phyloP scores from a whole-genome alignment of 2,113 vertebrate genomes.

The Bucco capensis region DNA sequence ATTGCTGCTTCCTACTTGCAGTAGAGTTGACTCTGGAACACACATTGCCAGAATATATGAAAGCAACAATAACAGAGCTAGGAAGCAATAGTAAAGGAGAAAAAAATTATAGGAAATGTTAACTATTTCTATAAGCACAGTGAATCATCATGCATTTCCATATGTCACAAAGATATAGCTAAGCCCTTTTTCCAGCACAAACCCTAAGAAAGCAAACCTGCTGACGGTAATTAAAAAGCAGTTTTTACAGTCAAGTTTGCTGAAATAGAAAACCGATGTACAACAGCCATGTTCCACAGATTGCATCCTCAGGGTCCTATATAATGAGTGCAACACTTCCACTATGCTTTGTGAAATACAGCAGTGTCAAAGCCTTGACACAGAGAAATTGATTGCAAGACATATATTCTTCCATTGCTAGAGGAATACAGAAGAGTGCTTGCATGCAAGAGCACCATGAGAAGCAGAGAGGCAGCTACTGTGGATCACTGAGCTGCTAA shows the following conservation, averaged over 20 bases:
- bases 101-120: not conserved
- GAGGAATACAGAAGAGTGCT: not conserved
- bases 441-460: not conserved
- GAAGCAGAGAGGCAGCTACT: not conserved
- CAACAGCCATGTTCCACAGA: not conserved
- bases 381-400: not conserved
- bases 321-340: not conserved
- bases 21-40: not conserved
- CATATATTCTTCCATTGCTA: not conserved
- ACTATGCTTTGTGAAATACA: not conserved
- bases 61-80: not conserved
- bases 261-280: not conserved
- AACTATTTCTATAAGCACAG: not conserved
- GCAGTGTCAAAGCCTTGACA: constrained; percentile 14
- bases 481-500: not conserved
- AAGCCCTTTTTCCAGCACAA: constrained; percentile 14
- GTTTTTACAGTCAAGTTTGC: not conserved
- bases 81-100: not conserved
- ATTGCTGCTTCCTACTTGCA: not conserved
- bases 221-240: constrained; percentile 24
- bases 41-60: not conserved
- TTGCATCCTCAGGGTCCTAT: constrained; percentile 16
- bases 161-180: not conserved
- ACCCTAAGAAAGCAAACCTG: not conserved
- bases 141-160: not conserved